A percentile compares a stretch with the other conserved stretches of the same genome.
These are phyloP conservation scores for Chrysolina oricalcia DNA, from an alignment of 2,888 invertebrate genomes.

Conservation along the genomic window DNA sequence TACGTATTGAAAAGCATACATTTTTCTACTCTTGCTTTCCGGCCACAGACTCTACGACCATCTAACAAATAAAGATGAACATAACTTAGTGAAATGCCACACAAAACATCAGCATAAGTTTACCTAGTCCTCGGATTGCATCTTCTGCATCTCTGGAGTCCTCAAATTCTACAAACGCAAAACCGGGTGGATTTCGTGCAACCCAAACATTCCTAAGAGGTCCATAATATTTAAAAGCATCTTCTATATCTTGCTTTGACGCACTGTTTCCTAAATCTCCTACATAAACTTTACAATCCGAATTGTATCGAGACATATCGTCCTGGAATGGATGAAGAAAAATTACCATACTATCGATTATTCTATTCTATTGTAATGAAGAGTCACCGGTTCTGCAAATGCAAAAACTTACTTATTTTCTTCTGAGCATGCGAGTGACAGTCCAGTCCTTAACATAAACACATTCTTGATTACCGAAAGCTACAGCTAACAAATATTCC, in stretches of 20 bases:
- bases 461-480: neutral
- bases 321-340: constrained; percentile 26
- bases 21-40: constrained; percentile 54
- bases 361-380: constrained; percentile 45
- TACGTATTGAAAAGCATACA: constrained; percentile 49
- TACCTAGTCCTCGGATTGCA: constrained; percentile 87
- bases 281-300: constrained; percentile 94
- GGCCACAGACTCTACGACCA: constrained; percentile 54
- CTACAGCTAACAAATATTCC: neutral
- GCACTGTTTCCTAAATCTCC: constrained; percentile 94
- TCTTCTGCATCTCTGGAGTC: constrained; percentile 92
- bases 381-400: constrained; percentile 24
- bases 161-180: constrained; percentile 93
- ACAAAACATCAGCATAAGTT: constrained; percentile 55
- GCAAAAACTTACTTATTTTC: constrained; percentile 30
- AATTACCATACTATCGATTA: constrained; percentile 50
- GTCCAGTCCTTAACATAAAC: neutral
- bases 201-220: constrained; percentile 95
- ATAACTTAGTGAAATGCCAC: constrained; percentile 46
- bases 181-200: constrained; percentile 93
- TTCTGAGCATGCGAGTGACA: neutral
- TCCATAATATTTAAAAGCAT: constrained; percentile 90
- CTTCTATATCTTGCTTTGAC: constrained; percentile 91
- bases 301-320: constrained; percentile 83
- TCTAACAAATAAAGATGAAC: constrained; percentile 53